Evolutionary conservation across 2,113 vertebrate genomes (phyloP).

Genomic region (Nymphicus hollandicus): DNA sequence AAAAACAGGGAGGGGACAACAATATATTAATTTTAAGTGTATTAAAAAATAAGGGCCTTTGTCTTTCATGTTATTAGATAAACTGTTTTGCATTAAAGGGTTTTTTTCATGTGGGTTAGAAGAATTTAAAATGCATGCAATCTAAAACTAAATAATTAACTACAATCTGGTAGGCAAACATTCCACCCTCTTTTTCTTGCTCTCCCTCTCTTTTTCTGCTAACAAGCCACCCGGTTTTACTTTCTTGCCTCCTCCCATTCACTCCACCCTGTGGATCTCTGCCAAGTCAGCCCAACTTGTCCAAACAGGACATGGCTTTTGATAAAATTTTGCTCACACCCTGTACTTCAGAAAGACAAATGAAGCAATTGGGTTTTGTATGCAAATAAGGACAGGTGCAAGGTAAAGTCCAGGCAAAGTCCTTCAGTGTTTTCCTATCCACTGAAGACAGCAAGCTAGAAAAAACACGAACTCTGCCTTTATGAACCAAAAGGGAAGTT

Average conservation of each 20-base stretch:
- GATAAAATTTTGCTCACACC: constrained; percentile 80
- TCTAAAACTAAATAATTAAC: constrained; percentile 71
- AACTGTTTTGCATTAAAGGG: constrained; percentile 42
- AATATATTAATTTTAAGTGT: background rate
- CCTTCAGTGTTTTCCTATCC: background rate
- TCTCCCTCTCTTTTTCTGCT: constrained; percentile 46
- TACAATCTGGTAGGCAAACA: constrained; percentile 72
- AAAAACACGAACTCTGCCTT: background rate
- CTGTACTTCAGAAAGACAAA: constrained; percentile 73
- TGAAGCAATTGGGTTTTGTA: constrained; percentile 74
- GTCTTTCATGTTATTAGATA: constrained; percentile 19
- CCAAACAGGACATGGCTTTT: constrained; percentile 80
- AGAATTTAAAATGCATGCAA: constrained; percentile 41
- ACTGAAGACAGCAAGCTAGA: background rate
- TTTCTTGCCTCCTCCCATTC: constrained; percentile 76
- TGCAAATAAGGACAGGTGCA: constrained; percentile 77
- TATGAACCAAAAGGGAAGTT: background rate
- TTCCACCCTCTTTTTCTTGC: constrained; percentile 49
- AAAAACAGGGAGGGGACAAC: background rate
- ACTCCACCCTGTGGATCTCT: constrained; percentile 75
- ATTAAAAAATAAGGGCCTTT: constrained; percentile 14
- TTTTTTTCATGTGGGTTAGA: constrained; percentile 56
- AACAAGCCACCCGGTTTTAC: constrained; percentile 76
- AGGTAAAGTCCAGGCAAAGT: constrained; percentile 65
- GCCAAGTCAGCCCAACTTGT: constrained; percentile 79